Percentiles rank a stretch among this genome's conserved stretches.
Evolutionary conservation across 2,113 vertebrate species (phyloP).

Genomic region (Pseudopipra pipra): DNA sequence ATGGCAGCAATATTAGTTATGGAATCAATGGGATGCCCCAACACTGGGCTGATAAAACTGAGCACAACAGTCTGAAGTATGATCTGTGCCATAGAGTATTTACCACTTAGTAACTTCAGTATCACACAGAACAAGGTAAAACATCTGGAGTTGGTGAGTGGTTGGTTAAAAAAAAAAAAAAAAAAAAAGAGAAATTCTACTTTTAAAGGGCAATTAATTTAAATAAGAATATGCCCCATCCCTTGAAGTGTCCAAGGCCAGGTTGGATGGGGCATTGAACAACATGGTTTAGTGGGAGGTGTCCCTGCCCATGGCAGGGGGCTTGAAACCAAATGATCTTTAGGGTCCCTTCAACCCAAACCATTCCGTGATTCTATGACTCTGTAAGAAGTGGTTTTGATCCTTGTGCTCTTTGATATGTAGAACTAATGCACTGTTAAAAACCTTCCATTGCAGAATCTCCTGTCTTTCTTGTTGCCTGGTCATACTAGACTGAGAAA

Average conservation of each 20-base stretch:
- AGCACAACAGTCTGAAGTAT: neutral
- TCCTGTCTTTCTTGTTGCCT: conserved; percentile 90
- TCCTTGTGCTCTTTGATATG: neutral
- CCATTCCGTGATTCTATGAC: neutral
- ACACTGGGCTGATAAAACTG: neutral
- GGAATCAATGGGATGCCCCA: neutral
- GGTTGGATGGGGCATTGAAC: neutral
- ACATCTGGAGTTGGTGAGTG: neutral
- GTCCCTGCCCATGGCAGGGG: neutral
- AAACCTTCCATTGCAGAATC: conserved; percentile 74
- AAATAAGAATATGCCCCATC: neutral
- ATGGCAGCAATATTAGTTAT: neutral
- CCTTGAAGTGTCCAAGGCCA: neutral
- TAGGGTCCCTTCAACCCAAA: neutral
- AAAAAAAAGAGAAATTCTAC: neutral
- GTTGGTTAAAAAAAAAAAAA: neutral
- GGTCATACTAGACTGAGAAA: conserved; percentile 85
- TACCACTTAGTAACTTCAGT: neutral
- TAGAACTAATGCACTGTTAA: conserved; percentile 15
- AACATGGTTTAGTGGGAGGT: neutral
- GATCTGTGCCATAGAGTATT: neutral
- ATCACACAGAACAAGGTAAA: neutral
- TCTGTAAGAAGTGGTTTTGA: neutral
- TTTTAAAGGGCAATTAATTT: neutral
- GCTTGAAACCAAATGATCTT: neutral